Conservation (phyloP, 1,140 invertebrate species). For the Mylabris phalerata region DNA sequence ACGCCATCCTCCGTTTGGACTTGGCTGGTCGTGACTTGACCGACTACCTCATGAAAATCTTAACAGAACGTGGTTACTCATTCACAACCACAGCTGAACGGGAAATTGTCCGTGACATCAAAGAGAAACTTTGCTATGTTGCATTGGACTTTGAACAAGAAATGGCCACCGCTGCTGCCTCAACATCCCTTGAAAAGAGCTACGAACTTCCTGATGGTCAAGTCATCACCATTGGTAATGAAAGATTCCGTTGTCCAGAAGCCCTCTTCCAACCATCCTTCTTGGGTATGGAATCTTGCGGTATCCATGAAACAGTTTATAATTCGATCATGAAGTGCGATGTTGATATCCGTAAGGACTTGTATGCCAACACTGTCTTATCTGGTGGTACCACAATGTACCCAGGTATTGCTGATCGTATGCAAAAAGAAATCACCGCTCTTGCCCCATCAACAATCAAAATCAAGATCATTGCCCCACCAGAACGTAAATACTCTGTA, state of each 20-base stretch:
- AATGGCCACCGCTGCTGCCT: slow-evolving; percentile 85
- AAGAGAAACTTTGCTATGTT: slow-evolving; percentile 88
- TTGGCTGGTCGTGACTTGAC: slow-evolving; percentile 83
- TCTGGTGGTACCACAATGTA: slow-evolving; percentile 79
- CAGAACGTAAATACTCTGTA: slow-evolving; percentile 88
- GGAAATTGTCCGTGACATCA: slow-evolving; percentile 95
- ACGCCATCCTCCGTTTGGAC: slow-evolving; percentile 81
- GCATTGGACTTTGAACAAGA: slow-evolving; percentile 90
- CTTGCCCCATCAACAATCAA: slow-evolving; percentile 77
- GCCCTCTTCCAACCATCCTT: slow-evolving; percentile 88
- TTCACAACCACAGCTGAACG: slow-evolving; percentile 95
- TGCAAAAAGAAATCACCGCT: slow-evolving; percentile 78
- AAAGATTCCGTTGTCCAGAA: slow-evolving; percentile 90
- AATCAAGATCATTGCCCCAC: slow-evolving; percentile 92
- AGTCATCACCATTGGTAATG: slow-evolving; percentile 86
- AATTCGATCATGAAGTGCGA: slow-evolving; percentile 96
- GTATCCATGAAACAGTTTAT: slow-evolving; percentile 88
- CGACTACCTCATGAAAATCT: slow-evolving; percentile 94
- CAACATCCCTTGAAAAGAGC: slow-evolving; percentile 76
- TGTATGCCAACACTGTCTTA: slow-evolving; percentile 86
- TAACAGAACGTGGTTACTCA: slow-evolving; percentile 91
- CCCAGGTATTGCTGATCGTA: slow-evolving; percentile 66
- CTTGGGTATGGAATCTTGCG: slow-evolving; percentile 85
- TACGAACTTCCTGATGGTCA: slow-evolving; percentile 68
- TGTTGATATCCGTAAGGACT: slow-evolving; percentile 83